Base-by-base conservation (phyloP, 1,140 invertebrate genomes). In the Andricus grossulariae region DNA sequence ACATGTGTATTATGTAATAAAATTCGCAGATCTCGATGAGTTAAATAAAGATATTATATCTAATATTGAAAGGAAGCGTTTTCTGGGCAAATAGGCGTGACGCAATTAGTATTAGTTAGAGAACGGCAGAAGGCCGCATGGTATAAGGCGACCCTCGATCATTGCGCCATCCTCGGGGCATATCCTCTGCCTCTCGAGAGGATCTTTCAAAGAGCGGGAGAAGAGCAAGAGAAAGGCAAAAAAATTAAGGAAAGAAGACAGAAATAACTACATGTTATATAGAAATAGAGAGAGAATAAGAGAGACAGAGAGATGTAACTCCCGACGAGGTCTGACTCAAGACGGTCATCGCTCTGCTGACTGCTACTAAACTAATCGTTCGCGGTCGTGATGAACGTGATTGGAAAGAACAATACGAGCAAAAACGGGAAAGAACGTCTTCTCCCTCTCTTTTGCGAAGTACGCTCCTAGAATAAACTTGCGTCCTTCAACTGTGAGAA, bases 301-400 rank as follows among this genome's bases (percentile, higher is more conserved):
- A 15, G 18, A 71, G 66, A 8, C 0, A 16, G 25, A 71, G 66
- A 49, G 21, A 49, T 8, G 12, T 15, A 54, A 12, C 19, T n/a
- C n/a, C n/a, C n/a, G 52, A 19, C n/a, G 21, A 32, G 25, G 3
- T 32, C 57, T 66, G 15, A 13, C 32, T 15, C 39, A 66, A 66
- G 60, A 66, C 60, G 60, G 60, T 66, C 60, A 66, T 66, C 60
- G 60, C 21, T 45, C 60, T 66, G 60, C 54, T 55, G 21, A 21
- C 54, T 55, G 21, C 57, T 66, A 66, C 57, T 39, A 66, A 66
- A 66, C 60, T 66, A 66, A 66, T 66, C 60, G 60, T 39, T 66
- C 25, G 60, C 60, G 25, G 60, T 66, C 60, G 60, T 66, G 60
- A 66, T 66, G 60, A 66, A 66, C 60, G 60, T 66, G 60, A 66